Conservation (phyloP, 2,113 vertebrate genomes). For the Thamnaconus septentrionalis region DNA sequence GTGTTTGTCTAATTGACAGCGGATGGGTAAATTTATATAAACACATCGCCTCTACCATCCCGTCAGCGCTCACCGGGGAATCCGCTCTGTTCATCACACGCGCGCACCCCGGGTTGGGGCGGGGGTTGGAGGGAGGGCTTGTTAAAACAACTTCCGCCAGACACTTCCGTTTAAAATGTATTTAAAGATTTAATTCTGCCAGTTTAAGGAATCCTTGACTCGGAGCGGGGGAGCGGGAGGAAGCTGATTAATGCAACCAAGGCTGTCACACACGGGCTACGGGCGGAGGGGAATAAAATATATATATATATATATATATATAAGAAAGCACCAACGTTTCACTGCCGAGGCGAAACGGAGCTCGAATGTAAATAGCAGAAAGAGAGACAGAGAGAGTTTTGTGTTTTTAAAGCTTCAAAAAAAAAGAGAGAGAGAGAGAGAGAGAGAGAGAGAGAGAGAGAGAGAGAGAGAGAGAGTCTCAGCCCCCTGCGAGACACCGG, state of each 20-base stretch:
- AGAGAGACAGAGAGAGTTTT: constrained; percentile 57
- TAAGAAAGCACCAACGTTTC: constrained; percentile 61
- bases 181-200: constrained; percentile 74
- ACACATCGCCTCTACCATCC: constrained; percentile 44
- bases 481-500: constrained; percentile 70
- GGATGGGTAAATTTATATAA: constrained; percentile 56
- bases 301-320: no score
- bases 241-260: constrained; percentile 61
- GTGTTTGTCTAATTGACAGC: constrained; percentile 60
- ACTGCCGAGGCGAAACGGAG: constrained; percentile 71
- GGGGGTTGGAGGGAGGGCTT: constrained; percentile 41
- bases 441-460: constrained; percentile 64
- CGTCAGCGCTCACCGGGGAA: constrained; percentile 54
- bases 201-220: constrained; percentile 50
- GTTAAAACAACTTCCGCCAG: constrained; percentile 71
- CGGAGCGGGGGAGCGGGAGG: constrained; percentile 17
- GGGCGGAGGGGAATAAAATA: constrained; percentile 58
- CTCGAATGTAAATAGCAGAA: constrained; percentile 78
- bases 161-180: constrained; percentile 68
- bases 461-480: constrained; percentile 68
- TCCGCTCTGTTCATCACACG: constrained; percentile 16
- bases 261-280: constrained; percentile 61
- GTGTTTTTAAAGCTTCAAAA: constrained; percentile 72
- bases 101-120: constrained; percentile 13
- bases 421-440: constrained; percentile 71